A percentile compares a stretch with the other conserved stretches of the same genome.
Conservation (phyloP, 2,888 invertebrate genomes). For the Magallana nippona region DNA sequence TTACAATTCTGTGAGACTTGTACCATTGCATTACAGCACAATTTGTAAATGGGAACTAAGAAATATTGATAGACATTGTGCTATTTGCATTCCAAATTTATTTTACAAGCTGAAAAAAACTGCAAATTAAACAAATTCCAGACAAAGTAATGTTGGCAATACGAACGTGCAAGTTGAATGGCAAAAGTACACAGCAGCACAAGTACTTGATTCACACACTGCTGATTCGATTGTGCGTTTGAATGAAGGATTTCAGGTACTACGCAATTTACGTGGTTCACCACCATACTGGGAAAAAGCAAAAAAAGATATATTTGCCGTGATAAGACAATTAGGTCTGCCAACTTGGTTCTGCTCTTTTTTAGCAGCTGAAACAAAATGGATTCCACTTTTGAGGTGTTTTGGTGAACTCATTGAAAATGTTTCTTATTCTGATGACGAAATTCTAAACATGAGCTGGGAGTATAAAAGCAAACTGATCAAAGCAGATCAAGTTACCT, state of each 20-base stretch:
- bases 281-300: constrained; percentile 61
- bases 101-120: constrained; percentile 48
- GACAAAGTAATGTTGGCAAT: constrained; percentile 35
- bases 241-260: too few relatives aligned
- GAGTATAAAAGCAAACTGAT: constrained; percentile 55
- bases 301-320: constrained; percentile 35
- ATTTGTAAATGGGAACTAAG: constrained; percentile 48
- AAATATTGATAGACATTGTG: constrained; percentile 47
- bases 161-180: background rate
- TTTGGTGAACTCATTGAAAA: constrained; percentile 1
- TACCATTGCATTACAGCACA: constrained; percentile 45
- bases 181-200: constrained; percentile 48
- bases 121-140: constrained; percentile 47
- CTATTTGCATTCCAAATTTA: constrained; percentile 43
- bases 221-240: constrained; percentile 38
- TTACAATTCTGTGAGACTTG: constrained; percentile 34
- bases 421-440: constrained; percentile 35
- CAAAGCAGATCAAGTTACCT: constrained; percentile 63
- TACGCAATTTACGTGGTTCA: too few relatives aligned
- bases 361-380: constrained; percentile 24
- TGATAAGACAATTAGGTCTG: too few relatives aligned
- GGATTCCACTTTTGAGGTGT: background rate
- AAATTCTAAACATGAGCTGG: constrained; percentile 50
- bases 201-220: constrained; percentile 35
- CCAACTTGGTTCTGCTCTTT: constrained; percentile 25